Base-by-base conservation (phyloP, 2,113 vertebrate genomes). In the Lepisosteus oculatus region DNA sequence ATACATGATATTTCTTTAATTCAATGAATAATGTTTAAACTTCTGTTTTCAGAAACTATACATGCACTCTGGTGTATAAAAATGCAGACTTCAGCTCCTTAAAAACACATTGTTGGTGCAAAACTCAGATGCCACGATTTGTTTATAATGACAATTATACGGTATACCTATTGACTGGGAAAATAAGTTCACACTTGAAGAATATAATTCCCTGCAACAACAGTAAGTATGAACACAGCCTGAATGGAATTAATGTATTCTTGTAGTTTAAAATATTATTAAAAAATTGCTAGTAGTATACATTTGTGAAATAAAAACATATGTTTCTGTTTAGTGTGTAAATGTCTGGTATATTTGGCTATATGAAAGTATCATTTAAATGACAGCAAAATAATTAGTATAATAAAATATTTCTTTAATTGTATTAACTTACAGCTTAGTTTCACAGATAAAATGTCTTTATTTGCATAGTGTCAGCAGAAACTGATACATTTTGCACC, bases 171-270 rank as follows among this genome's bases (percentile, higher is more conserved):
- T 17, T 5, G 64, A 77, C 67, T 67, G 66, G 54, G 57, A 8
- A 2, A 11, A 0, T 66, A 3, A 13, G 0, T 0, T 3, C 82
- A 2, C 15, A 47, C 5, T 70, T 3, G 4, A 73, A 68, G 76
- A 8, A 0, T 3, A 55, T 86, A 8, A 0, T 0, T 0, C 2
- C 78, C 41, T 0, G 0, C 0, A 0, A 63, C 0, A 83, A 6
- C 75, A 57, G 89, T 92, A 69, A 79, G 87, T 87, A 3, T 7
- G 43, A n/a, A n/a, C 51, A 29, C 29, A 29, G 29, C 29, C 29
- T 29, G 29, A 29, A 29, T 66, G 4, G 17, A 13, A 13, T 15
- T 3, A n/a, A 3, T 47, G 41, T 57, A 17, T 1, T 45, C 7
- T 55, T 12, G 7, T 65, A 43, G 45, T 41, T 43, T 6, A 44